Evolutionary conservation across 2,113 vertebrate species (phyloP).

Genomic region (Takifugu bimaculatus): DNA sequence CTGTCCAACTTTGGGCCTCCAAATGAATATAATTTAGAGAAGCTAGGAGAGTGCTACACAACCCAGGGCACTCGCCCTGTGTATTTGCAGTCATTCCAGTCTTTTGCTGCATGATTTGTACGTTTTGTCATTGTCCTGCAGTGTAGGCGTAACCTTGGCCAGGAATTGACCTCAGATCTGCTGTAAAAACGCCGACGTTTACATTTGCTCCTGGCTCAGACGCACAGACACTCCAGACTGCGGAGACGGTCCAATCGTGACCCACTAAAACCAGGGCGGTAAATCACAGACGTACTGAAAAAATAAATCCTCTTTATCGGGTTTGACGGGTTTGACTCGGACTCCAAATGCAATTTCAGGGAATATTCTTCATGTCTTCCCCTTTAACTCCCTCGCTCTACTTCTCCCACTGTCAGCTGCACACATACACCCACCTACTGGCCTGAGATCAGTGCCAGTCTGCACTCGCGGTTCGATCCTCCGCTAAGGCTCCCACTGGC

Average conservation of each 20-base stretch:
- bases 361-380: conserved; percentile 8
- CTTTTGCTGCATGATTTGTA: conserved; percentile 28
- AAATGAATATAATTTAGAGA: conserved; percentile 45
- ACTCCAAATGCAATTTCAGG: background rate
- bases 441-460: conserved; percentile 45
- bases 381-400: conserved; percentile 1
- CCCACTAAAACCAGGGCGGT: background rate
- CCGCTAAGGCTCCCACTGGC: conserved; percentile 36
- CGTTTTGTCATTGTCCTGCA: conserved; percentile 29
- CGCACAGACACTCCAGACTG: background rate
- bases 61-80: conserved; percentile 12
- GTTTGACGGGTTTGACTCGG: too few relatives aligned
- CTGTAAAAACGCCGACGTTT: conserved; percentile 3
- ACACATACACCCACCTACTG: conserved; percentile 1
- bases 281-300: too few relatives aligned
- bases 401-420: background rate
- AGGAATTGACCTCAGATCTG: conserved; percentile 9
- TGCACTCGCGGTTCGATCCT: conserved; percentile 47
- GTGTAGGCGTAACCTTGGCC: conserved; percentile 13
- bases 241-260: background rate
- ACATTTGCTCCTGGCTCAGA: background rate
- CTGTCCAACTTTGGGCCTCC: conserved; percentile 18
- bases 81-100: conserved; percentile 11
- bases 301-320: too few relatives aligned
- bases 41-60: conserved; percentile 20